Evolutionary conservation across 2,888 invertebrate genomes (phyloP).

Genomic region (Lepidochrysops patricia): DNA sequence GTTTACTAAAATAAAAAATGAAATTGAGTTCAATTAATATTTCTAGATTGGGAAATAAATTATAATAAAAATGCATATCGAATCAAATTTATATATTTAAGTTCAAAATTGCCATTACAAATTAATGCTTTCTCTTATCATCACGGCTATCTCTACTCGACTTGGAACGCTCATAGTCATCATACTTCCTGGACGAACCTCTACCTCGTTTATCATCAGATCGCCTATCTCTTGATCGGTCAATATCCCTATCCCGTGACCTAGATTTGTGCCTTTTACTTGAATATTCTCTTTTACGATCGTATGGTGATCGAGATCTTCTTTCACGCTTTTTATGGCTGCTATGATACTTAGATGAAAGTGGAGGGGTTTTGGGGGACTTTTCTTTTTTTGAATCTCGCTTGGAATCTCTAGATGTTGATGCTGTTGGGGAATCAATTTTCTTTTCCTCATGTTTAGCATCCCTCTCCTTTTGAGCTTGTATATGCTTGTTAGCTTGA

Average conservation of each 20-base stretch:
- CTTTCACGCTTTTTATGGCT: slow-evolving; percentile 65
- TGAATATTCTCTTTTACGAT: slow-evolving; percentile 61
- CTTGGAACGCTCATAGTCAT: slow-evolving; percentile 64
- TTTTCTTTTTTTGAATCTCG: slow-evolving; percentile 61
- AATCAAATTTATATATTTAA: background rate
- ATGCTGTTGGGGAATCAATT: slow-evolving; percentile 56
- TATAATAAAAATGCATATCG: background rate
- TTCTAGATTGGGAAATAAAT: too few relatives aligned
- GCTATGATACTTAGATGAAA: slow-evolving; percentile 63
- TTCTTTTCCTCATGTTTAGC: slow-evolving; percentile 58
- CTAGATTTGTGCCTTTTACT: slow-evolving; percentile 65
- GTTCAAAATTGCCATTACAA: background rate
- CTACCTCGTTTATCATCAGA: slow-evolving; percentile 55
- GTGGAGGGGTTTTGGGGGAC: slow-evolving; percentile 66
- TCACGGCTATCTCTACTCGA: slow-evolving; percentile 54
- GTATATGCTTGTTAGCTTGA: slow-evolving; percentile 62
- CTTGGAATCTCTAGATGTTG: slow-evolving; percentile 61
- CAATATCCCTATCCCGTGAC: slow-evolving; percentile 57
- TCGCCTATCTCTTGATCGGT: slow-evolving; percentile 54
- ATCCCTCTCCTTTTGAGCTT: slow-evolving; percentile 56
- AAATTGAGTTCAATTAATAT: too few relatives aligned
- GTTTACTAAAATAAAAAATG: too few relatives aligned
- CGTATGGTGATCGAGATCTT: slow-evolving; percentile 64
- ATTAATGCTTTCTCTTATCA: slow-evolving; percentile 58
- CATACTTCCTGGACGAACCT: slow-evolving; percentile 55